Evolutionary conservation across 2,113 vertebrate species (phyloP).

Genomic region (Todiramphus saurophagus): DNA sequence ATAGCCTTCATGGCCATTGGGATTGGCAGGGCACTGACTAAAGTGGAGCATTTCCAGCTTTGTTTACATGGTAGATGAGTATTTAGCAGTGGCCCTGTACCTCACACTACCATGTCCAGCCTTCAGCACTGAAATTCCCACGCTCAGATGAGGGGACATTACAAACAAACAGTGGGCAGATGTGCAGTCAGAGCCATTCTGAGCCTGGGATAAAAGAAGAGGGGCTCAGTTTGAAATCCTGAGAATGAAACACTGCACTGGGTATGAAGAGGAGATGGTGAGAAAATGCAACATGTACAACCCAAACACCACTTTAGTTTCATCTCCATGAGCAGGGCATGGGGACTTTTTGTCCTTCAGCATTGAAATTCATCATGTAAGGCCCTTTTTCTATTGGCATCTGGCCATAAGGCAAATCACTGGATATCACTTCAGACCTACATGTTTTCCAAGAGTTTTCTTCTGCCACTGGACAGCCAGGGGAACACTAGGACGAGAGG

Average conservation of each 20-base stretch:
- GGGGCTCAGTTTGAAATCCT: not conserved
- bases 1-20: not conserved
- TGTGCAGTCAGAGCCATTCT: not conserved
- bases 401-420: not conserved
- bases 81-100: not conserved
- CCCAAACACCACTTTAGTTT: not conserved
- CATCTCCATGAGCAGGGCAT: not conserved
- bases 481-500: not conserved
- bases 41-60: not conserved
- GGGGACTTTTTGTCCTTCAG: not conserved
- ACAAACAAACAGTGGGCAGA: not conserved
- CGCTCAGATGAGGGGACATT: rapidly evolving
- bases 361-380: not conserved
- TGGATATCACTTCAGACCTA: not conserved
- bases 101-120: not conserved
- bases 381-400: not conserved
- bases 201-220: not conserved
- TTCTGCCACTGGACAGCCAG: not conserved
- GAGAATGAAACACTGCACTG: not conserved
- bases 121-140: not conserved
- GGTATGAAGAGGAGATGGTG: not conserved
- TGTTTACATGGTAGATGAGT: not conserved
- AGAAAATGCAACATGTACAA: rapidly evolving
- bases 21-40: not conserved
- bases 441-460: not conserved